phyloP scores from a whole-genome alignment of 1,140 invertebrate species.

The Leptinotarsa lineolata region DNA sequence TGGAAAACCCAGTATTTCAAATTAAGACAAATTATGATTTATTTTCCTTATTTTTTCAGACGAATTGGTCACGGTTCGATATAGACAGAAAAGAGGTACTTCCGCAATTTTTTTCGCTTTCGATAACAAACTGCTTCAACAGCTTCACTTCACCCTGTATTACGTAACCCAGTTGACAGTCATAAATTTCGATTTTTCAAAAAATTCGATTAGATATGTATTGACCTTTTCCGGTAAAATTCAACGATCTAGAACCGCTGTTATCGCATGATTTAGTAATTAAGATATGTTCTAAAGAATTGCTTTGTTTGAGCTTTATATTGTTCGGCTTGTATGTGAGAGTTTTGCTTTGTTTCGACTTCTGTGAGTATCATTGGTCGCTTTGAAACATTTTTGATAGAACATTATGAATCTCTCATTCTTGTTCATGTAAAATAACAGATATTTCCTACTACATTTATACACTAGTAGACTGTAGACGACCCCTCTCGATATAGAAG shows the following conservation, averaged over 20 bases:
- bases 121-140: background rate
- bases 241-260: background rate
- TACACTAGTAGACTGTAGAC: too few species aligned
- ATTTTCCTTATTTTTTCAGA: constrained; percentile 62
- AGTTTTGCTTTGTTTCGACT: too few species aligned
- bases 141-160: background rate
- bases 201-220: constrained; percentile 14
- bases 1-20: too few species aligned
- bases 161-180: background rate
- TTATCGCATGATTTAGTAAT: constrained; percentile 20
- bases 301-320: too few species aligned
- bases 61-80: constrained; percentile 86
- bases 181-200: background rate
- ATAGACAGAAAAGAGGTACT: constrained; percentile 82
- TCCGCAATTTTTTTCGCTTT: background rate
- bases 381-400: too few species aligned
- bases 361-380: too few species aligned
- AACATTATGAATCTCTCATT: too few species aligned
- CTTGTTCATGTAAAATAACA: too few species aligned
- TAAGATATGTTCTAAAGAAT: background rate
- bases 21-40: background rate
- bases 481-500: too few species aligned
- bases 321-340: too few species aligned
- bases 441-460: too few species aligned
- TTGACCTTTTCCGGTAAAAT: constrained; percentile 21